These are phyloP conservation scores for Cyanocitta stelleri DNA, from an alignment of 2,113 vertebrate species.

Conservation along the genomic window DNA sequence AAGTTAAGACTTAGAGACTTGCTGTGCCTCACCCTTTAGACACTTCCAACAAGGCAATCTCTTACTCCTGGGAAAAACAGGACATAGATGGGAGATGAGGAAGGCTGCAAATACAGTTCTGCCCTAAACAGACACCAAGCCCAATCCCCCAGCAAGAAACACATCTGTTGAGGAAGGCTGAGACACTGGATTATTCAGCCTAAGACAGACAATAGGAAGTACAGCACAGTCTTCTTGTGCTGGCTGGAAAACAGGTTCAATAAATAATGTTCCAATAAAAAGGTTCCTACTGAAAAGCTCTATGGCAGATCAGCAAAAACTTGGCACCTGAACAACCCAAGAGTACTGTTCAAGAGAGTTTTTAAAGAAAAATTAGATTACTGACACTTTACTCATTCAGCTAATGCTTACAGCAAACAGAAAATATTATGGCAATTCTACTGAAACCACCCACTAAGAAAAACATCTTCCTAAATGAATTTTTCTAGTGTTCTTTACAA, in stretches of 20 bases:
- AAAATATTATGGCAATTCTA: background rate
- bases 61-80: background rate
- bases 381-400: background rate
- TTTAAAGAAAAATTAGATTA: background rate
- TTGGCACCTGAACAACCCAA: background rate
- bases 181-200: background rate
- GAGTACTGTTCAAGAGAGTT: background rate
- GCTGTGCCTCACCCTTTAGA: background rate
- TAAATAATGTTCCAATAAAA: background rate
- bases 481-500: background rate
- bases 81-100: background rate
- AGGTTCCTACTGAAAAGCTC: background rate
- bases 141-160: background rate
- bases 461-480: background rate
- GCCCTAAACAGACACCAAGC: background rate
- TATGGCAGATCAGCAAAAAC: background rate
- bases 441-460: background rate
- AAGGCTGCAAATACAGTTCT: background rate
- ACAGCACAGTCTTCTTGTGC: background rate
- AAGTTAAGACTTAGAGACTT: background rate
- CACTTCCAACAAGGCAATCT: background rate
- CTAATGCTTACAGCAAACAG: background rate
- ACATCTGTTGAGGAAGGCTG: background rate
- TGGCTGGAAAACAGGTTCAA: background rate
- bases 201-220: background rate